Conservation (phyloP, 2,113 vertebrate genomes). For the Lipotes vexillifer region DNA sequence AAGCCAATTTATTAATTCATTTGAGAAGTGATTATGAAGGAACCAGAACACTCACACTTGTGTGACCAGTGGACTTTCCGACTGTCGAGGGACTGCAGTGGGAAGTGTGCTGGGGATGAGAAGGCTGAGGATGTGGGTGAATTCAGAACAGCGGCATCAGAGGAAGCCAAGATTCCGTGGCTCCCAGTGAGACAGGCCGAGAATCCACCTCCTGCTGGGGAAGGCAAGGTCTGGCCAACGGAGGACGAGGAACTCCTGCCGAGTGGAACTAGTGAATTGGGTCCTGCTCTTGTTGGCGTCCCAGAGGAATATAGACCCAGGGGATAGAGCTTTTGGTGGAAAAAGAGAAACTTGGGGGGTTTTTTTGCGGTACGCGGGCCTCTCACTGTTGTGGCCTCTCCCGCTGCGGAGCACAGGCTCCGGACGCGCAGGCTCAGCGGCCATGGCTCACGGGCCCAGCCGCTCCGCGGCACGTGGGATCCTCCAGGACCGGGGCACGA, state of each 20-base stretch:
- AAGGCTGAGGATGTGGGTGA: not conserved
- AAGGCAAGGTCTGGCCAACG: accelerated
- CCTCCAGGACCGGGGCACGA: too few species aligned
- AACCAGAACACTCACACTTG: not conserved
- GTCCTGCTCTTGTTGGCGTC: too few species aligned
- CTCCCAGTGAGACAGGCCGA: accelerated
- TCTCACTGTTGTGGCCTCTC: too few species aligned
- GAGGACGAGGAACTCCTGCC: accelerated
- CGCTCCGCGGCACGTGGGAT: too few species aligned
- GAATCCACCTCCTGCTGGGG: not conserved
- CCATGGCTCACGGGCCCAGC: too few species aligned
- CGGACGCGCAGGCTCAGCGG: too few species aligned
- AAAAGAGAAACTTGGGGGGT: not conserved
- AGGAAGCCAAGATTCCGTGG: not conserved
- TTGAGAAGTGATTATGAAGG: not conserved
- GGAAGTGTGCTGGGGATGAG: not conserved
- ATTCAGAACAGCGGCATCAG: not conserved
- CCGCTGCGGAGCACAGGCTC: too few species aligned
- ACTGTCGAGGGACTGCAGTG: accelerated
- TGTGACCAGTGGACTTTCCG: too few species aligned
- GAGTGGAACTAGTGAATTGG: not conserved
- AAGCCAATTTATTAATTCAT: not conserved
- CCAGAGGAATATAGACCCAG: not conserved
- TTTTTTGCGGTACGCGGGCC: too few species aligned
- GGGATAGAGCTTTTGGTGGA: not conserved